Base-by-base conservation (phyloP, 2,113 vertebrate genomes). In the Equus quagga region DNA sequence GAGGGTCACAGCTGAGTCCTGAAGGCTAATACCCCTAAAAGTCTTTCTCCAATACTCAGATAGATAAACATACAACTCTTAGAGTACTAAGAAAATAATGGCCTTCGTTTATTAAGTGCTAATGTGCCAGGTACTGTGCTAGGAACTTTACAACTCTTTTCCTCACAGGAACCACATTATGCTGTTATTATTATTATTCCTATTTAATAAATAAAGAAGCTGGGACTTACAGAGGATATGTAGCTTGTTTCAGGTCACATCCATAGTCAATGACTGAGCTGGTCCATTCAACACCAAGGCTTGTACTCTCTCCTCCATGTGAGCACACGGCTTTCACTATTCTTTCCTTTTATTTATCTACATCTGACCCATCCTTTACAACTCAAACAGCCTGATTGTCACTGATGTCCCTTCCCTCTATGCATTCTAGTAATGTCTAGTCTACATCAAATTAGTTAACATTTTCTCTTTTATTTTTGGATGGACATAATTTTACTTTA, bases 81-180 rank as follows among this genome's bases (percentile, higher is more conserved):
- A 28, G n/a, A 31, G 62, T 31, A 65, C 28, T 65, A 31, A 65
- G 62, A 14, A 65, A 65, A 65, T 14, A 65, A 65, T 69, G 36
- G 51, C 26, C 54, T 93, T 21, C 65, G 60, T 70, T 97, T 89
- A 92, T 5, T 95, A 21, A 91, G 87, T 46, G 90, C n/a, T 90
- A 58, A 54, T n/a, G 41, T 89, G 23, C 54, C 58, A 78, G 64
- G 9, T 78, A 73, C 36, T 86, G 41, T 78, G 56, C 36, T 60
- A 89, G 69, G 56, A 81, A 79, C 46, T 81, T 93, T 54, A 85
- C 31, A 89, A 95, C 69, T 65, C n/a, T 91, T 92, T 95, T 93
- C 72, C 79, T 95, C 87, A 75, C 1, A 94, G 86, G 62, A 91
- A 72, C 31, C 69, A 21, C 8, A 89, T 1, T 28, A 64, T 64